phyloP scores from a whole-genome alignment of 2,888 invertebrate genomes.

The Diploptera punctata region DNA sequence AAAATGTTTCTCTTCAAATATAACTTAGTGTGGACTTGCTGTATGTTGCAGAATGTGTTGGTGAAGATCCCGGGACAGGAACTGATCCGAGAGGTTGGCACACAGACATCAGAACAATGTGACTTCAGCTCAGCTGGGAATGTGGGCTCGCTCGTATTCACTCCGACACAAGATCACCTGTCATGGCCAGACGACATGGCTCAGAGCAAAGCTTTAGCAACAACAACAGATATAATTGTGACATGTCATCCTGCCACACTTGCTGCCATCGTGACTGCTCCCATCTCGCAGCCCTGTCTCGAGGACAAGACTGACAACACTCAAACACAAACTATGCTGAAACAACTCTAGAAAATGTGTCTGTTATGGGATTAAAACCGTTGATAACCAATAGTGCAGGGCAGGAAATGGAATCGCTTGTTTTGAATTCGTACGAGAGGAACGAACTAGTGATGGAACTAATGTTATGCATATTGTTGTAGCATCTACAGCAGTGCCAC shows the following conservation, averaged over 20 bases:
- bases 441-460: not conserved
- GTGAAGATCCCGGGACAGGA: slow-evolving; percentile 31
- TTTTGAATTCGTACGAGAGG: slow-evolving; percentile 25
- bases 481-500: slow-evolving; percentile 14
- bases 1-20: too few species aligned
- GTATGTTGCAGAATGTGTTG: slow-evolving; percentile 25
- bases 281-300: too few species aligned
- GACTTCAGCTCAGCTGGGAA: not conserved
- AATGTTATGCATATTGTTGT: slow-evolving; percentile 35
- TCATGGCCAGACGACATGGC: slow-evolving; percentile 25
- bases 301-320: too few species aligned
- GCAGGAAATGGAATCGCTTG: slow-evolving; percentile 6
- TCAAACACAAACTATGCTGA: not conserved
- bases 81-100: slow-evolving; percentile 3
- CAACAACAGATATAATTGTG: slow-evolving; percentile 36
- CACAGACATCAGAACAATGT: slow-evolving; percentile 21
- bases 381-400: not conserved
- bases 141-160: slow-evolving; percentile 20
- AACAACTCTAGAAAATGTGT: not conserved
- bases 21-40: too few species aligned
- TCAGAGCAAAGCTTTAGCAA: not conserved
- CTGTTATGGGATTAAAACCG: slow-evolving; percentile 10
- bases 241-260: slow-evolving; percentile 33
- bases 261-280: slow-evolving; percentile 29
- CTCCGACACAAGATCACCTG: not conserved